Conservation (phyloP, 2,888 invertebrate species). For the Helleia helle region DNA sequence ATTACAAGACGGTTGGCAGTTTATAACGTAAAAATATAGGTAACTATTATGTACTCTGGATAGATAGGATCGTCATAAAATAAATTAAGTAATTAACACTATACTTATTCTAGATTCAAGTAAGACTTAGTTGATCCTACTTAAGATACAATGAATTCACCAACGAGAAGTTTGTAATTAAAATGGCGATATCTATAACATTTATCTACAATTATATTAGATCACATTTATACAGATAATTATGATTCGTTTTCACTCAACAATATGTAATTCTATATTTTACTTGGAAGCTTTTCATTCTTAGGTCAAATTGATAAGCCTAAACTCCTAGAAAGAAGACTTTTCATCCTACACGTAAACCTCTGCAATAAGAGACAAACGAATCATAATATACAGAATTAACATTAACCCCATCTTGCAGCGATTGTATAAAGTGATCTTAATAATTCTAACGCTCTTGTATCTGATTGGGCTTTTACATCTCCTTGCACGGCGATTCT, state of each 20-base stretch:
- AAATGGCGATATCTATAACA: constrained; percentile 18
- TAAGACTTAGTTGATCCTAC: no score
- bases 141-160: no score
- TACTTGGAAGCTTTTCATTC: no score
- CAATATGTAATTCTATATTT: not conserved
- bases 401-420: constrained; percentile 80
- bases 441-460: constrained; percentile 85
- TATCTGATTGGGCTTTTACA: constrained; percentile 76
- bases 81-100: constrained; percentile 5
- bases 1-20: constrained; percentile 1
- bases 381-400: constrained; percentile 37
- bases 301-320: no score
- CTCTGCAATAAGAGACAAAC: no score
- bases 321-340: no score
- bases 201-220: constrained; percentile 30
- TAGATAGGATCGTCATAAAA: constrained; percentile 4
- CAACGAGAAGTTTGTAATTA: not conserved
- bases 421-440: constrained; percentile 89
- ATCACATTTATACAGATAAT: constrained; percentile 37
- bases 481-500: constrained; percentile 43
- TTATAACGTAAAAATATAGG: constrained; percentile 7
- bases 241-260: constrained; percentile 30
- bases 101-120: no score
- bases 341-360: no score
- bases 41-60: not conserved